These are phyloP conservation scores for Podiceps cristatus DNA, from an alignment of 2,113 vertebrate species.

Conservation along the genomic window DNA sequence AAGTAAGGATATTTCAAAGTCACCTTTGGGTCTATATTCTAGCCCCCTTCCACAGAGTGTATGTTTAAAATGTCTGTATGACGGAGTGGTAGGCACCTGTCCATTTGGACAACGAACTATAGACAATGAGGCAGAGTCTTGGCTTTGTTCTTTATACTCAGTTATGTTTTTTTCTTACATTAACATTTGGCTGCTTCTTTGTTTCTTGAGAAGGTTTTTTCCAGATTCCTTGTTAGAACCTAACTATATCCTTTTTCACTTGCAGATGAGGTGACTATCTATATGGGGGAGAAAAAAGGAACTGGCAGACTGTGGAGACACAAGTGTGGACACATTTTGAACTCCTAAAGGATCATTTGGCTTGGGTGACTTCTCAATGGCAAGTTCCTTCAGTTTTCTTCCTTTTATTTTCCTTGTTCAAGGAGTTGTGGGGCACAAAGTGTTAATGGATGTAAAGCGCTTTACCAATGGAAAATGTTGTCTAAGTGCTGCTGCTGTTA, in stretches of 20 bases:
- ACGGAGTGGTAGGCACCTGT: background rate
- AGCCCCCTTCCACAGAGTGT: background rate
- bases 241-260: background rate
- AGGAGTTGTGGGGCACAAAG: background rate
- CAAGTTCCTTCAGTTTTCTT: background rate
- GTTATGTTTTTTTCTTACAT: background rate
- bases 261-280: background rate
- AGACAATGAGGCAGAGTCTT: background rate
- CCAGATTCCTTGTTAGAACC: background rate
- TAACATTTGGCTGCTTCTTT: background rate
- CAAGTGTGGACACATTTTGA: background rate
- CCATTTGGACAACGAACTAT: background rate
- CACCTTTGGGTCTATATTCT: background rate
- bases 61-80: background rate
- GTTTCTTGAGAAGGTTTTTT: background rate
- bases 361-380: background rate
- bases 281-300: background rate
- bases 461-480: background rate
- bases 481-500: background rate
- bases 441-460: background rate
- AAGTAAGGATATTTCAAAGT: background rate
- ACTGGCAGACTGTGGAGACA: background rate
- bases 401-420: background rate
- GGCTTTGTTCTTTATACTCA: background rate
- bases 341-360: background rate